Percentiles rank a stretch among this genome's conserved stretches.
Evolutionary conservation across 1,140 invertebrate species (phyloP).

Genomic region (Hyles euphorbiae): DNA sequence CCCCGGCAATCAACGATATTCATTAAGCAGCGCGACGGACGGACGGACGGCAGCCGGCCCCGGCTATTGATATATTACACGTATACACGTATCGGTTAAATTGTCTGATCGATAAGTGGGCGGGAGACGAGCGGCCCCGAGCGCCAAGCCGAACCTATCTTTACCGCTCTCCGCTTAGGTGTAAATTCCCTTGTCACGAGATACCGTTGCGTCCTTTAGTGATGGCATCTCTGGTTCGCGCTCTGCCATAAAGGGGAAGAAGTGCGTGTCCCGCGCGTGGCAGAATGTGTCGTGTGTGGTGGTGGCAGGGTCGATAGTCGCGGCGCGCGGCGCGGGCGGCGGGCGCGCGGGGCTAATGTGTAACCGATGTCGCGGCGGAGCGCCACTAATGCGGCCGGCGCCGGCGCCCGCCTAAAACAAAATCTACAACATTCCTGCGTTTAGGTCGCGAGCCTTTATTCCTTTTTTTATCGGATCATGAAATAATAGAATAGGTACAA

Average conservation of each 20-base stretch:
- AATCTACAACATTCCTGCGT: conserved; percentile 66
- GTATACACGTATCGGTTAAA: conserved; percentile 59
- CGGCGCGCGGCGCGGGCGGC: not conserved
- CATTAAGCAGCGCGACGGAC: conserved; percentile 34
- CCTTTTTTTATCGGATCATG: conserved; percentile 67
- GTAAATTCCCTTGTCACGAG: not conserved
- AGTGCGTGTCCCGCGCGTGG: too few species aligned
- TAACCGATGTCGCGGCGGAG: conserved; percentile 44
- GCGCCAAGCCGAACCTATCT: conserved; percentile 4
- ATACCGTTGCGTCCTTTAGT: too few species aligned
- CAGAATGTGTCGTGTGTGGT: not conserved
- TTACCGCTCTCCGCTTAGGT: not conserved
- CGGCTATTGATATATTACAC: conserved; percentile 55
- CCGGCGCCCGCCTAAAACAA: conserved; percentile 66
- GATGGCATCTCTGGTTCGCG: too few species aligned
- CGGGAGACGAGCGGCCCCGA: conserved; percentile 31
- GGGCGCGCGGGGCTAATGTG: conserved; percentile 49
- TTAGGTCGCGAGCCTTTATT: conserved; percentile 58
- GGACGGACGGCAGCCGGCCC: conserved; percentile 20
- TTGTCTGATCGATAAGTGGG: conserved; percentile 64
- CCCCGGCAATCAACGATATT: conserved; percentile 21
- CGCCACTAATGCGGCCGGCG: conserved; percentile 64
- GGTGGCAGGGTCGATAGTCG: not conserved
- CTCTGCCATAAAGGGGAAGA: too few species aligned
- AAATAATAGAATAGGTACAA: conserved; percentile 64